Conservation (phyloP, 2,888 invertebrate species). For the Scrobipalpa atriplicella region DNA sequence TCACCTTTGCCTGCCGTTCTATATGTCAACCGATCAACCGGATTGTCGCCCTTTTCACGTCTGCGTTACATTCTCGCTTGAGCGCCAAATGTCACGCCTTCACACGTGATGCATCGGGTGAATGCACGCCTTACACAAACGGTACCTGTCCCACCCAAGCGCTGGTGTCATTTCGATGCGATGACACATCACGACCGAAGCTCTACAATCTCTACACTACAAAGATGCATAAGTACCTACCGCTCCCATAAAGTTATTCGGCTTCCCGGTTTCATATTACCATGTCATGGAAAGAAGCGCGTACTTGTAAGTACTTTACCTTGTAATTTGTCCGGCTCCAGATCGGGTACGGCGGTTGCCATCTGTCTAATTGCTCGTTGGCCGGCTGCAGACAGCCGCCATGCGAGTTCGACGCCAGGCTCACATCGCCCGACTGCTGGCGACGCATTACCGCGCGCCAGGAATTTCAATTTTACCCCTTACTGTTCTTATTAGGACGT, state of each 20-base stretch:
- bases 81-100: conserved; percentile 33
- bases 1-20: conserved; percentile 15
- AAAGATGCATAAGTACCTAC: not conserved
- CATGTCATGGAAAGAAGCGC: not conserved
- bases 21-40: conserved; percentile 25
- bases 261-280: conserved; percentile 19
- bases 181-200: conserved; percentile 15
- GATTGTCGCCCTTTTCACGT: conserved; percentile 27
- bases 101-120: conserved; percentile 28
- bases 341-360: conserved; percentile 28
- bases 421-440: conserved; percentile 19
- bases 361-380: conserved; percentile 38
- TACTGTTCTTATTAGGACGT: conserved; percentile 30
- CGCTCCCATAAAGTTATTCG: conserved; percentile 15
- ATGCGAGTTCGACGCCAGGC: conserved; percentile 4
- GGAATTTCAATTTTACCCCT: conserved; percentile 41
- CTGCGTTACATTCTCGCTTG: conserved; percentile 15
- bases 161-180: conserved; percentile 6
- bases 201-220: conserved; percentile 10
- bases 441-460: conserved; percentile 23
- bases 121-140: conserved; percentile 6
- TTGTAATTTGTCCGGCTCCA: conserved; percentile 23
- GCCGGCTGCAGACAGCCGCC: not conserved
- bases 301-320: conserved; percentile 10
- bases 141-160: conserved; percentile 17